Base-by-base conservation (phyloP, 2,888 invertebrate genomes). In the Sialis lutaria region DNA sequence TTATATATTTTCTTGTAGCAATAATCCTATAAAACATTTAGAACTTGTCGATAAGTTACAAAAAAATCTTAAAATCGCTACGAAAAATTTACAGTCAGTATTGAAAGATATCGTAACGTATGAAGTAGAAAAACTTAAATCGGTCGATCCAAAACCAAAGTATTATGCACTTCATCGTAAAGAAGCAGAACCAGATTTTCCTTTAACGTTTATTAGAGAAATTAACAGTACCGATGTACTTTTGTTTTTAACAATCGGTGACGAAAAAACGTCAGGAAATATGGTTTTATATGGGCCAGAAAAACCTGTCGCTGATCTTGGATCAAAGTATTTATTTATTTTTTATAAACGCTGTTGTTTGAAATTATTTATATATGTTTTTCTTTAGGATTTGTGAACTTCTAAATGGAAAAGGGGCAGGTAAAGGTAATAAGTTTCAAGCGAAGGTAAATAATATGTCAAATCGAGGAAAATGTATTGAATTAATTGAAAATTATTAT, bases 141-240 rank as follows among this genome's bases (percentile, higher is more conserved):
- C 55, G 10, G 50, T 57, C 1, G 51, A 59, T 1, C 68, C 73
- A 0, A 59, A 63, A 47, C 77, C 77, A 0, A 72, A 72, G 56
- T 80, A 69, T 56, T 65, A 73, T 50, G 67, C 67, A 33, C 60
- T 79, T 56, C 77, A 73, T 55, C 75, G 80, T 52, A 82, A 79
- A 55, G 87, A 86, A 57, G 86, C 81, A 0, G 87, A 86, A 53
- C 71, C 75, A 6, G 86, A 87, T 56, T 89, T 84, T 56, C 79
- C 84, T 59, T 74, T 76, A 51, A 70, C 70, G 22, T 70, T 89
- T 49, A 67, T 82, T 10, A 75, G 77, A 53, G 78, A 77, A 51
- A 58, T 82, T 45, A 77, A 75, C 40, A 68, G 65, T 1, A 65
- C 65, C 55, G 70, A 67, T 6, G 62, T 80, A 44, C 73, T 83